These are phyloP conservation scores for Ephialtes manifestator DNA, from an alignment of 2,888 invertebrate genomes.

Conservation along the genomic window DNA sequence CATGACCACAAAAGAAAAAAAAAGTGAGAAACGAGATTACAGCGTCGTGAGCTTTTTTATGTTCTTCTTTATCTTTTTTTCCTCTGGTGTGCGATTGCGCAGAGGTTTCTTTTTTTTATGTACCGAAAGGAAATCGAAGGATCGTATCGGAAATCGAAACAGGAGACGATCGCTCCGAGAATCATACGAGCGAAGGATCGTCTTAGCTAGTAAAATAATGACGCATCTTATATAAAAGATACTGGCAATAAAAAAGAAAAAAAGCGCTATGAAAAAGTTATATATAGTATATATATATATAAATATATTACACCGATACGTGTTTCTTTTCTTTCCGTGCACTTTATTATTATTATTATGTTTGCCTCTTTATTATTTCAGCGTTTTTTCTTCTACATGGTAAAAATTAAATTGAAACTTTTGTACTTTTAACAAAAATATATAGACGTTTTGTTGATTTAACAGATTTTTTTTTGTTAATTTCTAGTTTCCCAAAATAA, in stretches of 20 bases:
- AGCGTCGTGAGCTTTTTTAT: not conserved
- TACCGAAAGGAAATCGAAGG: constrained; percentile 4
- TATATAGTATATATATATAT: too few relatives aligned
- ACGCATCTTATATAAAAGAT: constrained; percentile 3
- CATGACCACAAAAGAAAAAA: not conserved
- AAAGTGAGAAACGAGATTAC: not conserved
- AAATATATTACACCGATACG: constrained; percentile 73
- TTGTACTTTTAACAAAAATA: too few relatives aligned
- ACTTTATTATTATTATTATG: not conserved
- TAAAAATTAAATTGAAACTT: too few relatives aligned
- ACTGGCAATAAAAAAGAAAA: constrained; percentile 72
- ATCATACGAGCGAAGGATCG: not conserved
- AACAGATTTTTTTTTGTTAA: too few relatives aligned
- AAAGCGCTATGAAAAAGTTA: constrained; percentile 10
- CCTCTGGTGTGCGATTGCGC: not conserved
- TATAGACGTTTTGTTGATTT: too few relatives aligned
- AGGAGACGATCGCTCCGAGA: not conserved
- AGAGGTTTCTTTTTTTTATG: not conserved
- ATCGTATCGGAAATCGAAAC: not conserved
- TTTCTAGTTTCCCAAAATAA: too few relatives aligned
- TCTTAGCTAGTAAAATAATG: constrained; percentile 13
- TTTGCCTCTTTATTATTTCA: constrained; percentile 6
- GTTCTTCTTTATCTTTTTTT: not conserved
- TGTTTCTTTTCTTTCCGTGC: constrained; percentile 74
- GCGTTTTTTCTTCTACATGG: not conserved